Evolutionary conservation across 2,888 invertebrate genomes (phyloP).

Genomic region (Adelphocoris suturalis): DNA sequence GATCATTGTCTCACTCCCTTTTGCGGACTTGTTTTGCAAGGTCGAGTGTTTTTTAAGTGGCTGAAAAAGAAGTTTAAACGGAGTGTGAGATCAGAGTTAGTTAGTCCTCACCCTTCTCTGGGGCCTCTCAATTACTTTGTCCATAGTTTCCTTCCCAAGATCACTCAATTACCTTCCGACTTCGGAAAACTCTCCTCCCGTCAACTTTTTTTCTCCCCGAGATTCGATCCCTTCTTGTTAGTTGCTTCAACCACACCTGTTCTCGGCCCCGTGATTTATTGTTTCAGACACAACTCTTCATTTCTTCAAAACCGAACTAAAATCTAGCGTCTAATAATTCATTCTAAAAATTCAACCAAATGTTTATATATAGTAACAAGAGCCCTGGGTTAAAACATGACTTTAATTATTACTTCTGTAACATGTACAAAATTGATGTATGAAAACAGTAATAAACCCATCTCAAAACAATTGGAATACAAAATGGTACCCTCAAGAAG

Average conservation of each 20-base stretch:
- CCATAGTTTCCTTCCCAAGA: slow-evolving; percentile 19
- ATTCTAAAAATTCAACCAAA: too few species aligned
- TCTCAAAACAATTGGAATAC: too few species aligned
- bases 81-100: slow-evolving; percentile 19
- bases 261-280: background rate
- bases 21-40: background rate
- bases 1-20: slow-evolving; percentile 20
- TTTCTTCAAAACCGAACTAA: background rate
- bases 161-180: slow-evolving; percentile 1
- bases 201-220: background rate
- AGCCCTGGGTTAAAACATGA: too few species aligned
- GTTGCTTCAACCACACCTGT: slow-evolving; percentile 2
- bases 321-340: too few species aligned
- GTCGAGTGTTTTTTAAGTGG: background rate
- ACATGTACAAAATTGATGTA: too few species aligned
- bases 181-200: background rate
- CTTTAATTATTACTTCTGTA: too few species aligned
- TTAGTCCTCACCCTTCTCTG: background rate
- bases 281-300: background rate
- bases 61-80: slow-evolving; percentile 19
- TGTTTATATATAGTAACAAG: too few species aligned
- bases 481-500: too few species aligned
- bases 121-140: slow-evolving; percentile 24
- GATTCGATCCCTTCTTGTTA: background rate
- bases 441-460: too few species aligned